phyloP scores from a whole-genome alignment of 2,113 vertebrate species.

The Catharus minimus region DNA sequence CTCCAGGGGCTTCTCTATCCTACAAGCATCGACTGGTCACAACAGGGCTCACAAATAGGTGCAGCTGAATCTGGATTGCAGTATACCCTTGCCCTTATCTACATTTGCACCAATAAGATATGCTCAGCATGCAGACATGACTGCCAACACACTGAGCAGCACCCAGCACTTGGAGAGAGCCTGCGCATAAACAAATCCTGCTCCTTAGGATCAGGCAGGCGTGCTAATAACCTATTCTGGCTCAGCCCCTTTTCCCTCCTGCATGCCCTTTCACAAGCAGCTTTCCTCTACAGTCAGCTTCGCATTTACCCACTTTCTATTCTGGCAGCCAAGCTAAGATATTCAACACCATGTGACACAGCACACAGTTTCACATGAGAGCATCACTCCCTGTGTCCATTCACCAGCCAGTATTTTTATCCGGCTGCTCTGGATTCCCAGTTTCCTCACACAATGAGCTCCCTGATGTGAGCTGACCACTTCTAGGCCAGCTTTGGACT shows the following conservation, averaged over 20 bases:
- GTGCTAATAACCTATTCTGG: not conserved
- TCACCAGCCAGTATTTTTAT: not conserved
- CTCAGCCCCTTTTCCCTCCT: not conserved
- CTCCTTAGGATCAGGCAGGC: not conserved
- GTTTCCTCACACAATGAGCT: not conserved
- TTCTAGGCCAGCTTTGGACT: not conserved
- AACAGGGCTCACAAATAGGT: not conserved
- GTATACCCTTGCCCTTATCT: not conserved
- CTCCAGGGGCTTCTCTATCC: not conserved
- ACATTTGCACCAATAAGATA: not conserved
- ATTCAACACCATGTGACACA: not conserved
- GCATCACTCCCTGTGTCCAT: not conserved
- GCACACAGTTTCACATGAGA: conserved; percentile 2
- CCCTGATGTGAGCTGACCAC: conserved; percentile 26
- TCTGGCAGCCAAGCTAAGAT: conserved; percentile 11
- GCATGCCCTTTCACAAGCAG: not conserved
- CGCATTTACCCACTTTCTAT: conserved; percentile 21
- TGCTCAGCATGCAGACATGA: not conserved
- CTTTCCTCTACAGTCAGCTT: not conserved
- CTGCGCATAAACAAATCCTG: not conserved
- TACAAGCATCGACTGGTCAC: not conserved
- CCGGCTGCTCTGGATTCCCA: not conserved
- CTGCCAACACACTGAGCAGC: not conserved
- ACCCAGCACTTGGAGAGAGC: not conserved
- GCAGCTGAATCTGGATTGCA: not conserved